Evolutionary conservation across 1,140 invertebrate species (phyloP).

Genomic region (Pachyrhynchus sulphureomaculatus): DNA sequence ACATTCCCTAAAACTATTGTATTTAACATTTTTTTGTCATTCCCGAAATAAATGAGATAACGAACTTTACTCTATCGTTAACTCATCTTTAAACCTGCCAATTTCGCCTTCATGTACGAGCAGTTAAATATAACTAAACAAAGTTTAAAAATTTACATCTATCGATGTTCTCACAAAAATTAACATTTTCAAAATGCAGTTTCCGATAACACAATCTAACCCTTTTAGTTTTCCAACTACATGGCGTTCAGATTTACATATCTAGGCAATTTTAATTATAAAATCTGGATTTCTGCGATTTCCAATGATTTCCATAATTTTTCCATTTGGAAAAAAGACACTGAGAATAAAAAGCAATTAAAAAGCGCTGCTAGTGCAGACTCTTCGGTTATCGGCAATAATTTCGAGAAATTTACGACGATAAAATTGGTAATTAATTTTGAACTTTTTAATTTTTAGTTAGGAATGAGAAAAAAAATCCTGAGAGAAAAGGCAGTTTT

Average conservation of each 20-base stretch:
- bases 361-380: background rate
- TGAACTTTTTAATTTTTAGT: too few species aligned
- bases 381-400: constrained; percentile 11
- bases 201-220: background rate
- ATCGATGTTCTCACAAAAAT: background rate
- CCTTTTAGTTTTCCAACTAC: too few species aligned
- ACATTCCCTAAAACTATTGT: too few species aligned
- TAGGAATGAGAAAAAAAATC: too few species aligned
- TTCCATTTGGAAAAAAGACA: constrained; percentile 19
- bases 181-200: background rate
- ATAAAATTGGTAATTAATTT: constrained; percentile 14
- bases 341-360: constrained; percentile 14
- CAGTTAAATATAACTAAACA: too few species aligned
- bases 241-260: constrained; percentile 14
- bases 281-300: constrained; percentile 6
- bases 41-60: too few species aligned
- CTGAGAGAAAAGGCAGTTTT: too few species aligned
- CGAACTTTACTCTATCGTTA: too few species aligned
- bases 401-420: constrained; percentile 13
- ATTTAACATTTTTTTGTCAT: too few species aligned
- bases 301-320: constrained; percentile 24
- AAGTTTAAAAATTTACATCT: background rate
- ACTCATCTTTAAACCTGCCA: too few species aligned
- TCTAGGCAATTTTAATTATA: constrained; percentile 22
- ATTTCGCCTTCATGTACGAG: too few species aligned